Evolutionary conservation across 2,888 invertebrate species (phyloP).

Genomic region (Molanna angustata): DNA sequence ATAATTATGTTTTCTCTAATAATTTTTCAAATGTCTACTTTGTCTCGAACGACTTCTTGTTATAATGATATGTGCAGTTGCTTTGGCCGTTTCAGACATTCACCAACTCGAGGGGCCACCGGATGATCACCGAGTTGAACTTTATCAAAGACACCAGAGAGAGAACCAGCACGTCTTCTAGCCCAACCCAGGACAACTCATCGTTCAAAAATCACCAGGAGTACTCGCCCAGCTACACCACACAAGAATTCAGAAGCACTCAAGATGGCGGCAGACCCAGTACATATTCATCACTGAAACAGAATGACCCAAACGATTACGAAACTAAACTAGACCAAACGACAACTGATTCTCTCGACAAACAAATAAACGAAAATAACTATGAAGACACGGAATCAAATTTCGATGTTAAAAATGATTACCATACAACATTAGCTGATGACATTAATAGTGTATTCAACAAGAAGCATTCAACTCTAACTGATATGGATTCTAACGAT

Average conservation of each 20-base stretch:
- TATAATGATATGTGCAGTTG: constrained; percentile 52
- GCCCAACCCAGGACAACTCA: constrained; percentile 38
- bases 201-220: constrained; percentile 45
- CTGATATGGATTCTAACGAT: background rate
- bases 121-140: constrained; percentile 56
- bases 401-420: background rate
- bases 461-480: background rate
- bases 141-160: constrained; percentile 44
- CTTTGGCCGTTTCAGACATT: constrained; percentile 81
- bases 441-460: background rate
- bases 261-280: constrained; percentile 48
- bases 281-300: no score
- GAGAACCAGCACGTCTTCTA: no score
- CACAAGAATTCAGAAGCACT: no score
- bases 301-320: no score
- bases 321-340: background rate
- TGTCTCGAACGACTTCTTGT: constrained; percentile 3
- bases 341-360: constrained; percentile 38
- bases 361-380: constrained; percentile 40
- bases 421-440: no score
- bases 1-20: no score
- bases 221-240: constrained; percentile 48
- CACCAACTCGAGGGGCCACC: constrained; percentile 68
- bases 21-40: no score
- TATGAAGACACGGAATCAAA: background rate